phyloP scores from a whole-genome alignment of 2,888 invertebrate species.

The Phania funesta region DNA sequence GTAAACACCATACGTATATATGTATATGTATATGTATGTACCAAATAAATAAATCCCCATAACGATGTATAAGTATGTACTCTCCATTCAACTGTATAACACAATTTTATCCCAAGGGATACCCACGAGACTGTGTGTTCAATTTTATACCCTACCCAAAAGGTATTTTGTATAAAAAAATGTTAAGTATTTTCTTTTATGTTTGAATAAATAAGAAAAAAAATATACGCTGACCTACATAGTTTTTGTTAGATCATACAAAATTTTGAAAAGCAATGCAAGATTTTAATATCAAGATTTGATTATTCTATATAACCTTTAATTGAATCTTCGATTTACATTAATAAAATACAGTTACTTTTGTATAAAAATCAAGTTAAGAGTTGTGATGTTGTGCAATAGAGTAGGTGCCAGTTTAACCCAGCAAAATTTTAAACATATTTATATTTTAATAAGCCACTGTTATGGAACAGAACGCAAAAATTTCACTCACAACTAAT shows the following conservation, averaged over 20 bases:
- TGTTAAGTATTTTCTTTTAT: background rate
- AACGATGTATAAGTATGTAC: background rate
- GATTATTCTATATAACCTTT: too few species aligned
- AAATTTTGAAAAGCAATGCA: background rate
- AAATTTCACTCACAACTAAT: too few species aligned
- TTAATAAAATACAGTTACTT: too few species aligned
- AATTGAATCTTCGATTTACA: too few species aligned
- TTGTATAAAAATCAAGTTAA: slow-evolving; percentile 41
- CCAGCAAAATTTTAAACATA: background rate
- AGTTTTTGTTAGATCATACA: background rate
- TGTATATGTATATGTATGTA: too few species aligned
- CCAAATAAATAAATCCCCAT: too few species aligned
- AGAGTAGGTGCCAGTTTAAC: background rate
- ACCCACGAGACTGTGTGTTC: background rate
- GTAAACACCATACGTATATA: too few species aligned
- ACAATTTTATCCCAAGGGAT: too few species aligned
- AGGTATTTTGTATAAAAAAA: background rate
- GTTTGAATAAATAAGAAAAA: background rate
- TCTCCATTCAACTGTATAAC: too few species aligned
- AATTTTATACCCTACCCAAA: slow-evolving; percentile 15
- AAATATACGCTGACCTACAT: background rate
- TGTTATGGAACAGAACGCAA: too few species aligned
- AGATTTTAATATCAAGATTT: too few species aligned
- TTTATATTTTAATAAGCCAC: background rate
- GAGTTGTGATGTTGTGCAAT: slow-evolving; percentile 7